Evolutionary conservation across 2,113 vertebrate species (phyloP).

Genomic region (Herpailurus yagouaroundi): DNA sequence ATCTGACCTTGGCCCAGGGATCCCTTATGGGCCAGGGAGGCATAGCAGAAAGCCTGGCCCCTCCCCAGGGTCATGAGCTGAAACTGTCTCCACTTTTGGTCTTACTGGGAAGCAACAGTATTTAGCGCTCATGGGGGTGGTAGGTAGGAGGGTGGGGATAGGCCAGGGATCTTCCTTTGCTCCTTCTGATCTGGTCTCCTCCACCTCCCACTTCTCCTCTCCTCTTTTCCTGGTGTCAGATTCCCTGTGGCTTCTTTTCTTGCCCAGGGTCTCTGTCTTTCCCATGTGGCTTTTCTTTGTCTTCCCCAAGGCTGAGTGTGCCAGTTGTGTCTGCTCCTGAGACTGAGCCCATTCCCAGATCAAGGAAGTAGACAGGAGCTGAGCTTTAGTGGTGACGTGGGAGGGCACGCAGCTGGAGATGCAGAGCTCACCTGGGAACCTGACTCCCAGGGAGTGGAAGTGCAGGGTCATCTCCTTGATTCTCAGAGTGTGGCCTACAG

Average conservation of each 20-base stretch:
- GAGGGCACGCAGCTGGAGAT: neutral
- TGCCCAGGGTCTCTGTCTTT: neutral
- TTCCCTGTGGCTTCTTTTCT: neutral
- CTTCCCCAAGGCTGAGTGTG: constrained; percentile 12
- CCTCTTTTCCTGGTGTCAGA: neutral
- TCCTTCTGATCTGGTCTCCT: neutral
- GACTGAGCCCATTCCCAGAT: constrained; percentile 29
- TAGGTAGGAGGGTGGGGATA: neutral
- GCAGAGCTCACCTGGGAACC: neutral
- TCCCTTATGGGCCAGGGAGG: neutral
- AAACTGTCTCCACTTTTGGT: constrained; percentile 5
- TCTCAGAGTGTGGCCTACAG: neutral
- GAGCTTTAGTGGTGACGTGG: neutral
- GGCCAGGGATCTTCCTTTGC: neutral
- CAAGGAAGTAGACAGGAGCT: neutral
- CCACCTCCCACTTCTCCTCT: neutral
- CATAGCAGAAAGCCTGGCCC: neutral
- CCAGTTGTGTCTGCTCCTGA: constrained; percentile 29
- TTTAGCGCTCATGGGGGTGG: neutral
- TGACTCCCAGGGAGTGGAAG: neutral
- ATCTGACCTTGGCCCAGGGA: neutral
- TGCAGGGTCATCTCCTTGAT: neutral
- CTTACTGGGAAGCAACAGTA: constrained; percentile 29
- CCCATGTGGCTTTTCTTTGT: constrained; percentile 26
- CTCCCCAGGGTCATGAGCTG: neutral